Evolutionary conservation across 2,113 vertebrate genomes (phyloP).

Genomic region (Misgurnus anguillicaudatus): DNA sequence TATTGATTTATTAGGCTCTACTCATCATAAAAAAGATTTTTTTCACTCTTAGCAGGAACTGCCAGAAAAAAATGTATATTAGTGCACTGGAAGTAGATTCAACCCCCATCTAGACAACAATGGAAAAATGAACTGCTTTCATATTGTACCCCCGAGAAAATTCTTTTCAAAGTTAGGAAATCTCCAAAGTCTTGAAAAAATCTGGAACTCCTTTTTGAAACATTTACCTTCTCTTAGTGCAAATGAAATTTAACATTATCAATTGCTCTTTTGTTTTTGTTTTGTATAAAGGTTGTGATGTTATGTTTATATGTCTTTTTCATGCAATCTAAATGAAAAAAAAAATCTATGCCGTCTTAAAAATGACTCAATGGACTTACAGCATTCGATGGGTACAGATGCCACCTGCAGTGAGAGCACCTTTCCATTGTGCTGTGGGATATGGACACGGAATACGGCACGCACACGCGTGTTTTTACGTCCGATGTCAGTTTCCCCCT

Average conservation of each 20-base stretch:
- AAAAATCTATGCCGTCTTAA: too few relatives aligned
- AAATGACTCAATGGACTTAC: slow-evolving; percentile 74
- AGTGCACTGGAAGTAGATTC: not conserved
- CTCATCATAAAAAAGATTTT: too few relatives aligned
- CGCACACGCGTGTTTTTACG: slow-evolving; percentile 95
- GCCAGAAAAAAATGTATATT: too few relatives aligned
- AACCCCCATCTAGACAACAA: not conserved
- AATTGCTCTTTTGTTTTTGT: too few relatives aligned
- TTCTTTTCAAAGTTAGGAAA: not conserved
- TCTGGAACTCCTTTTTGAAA: too few relatives aligned
- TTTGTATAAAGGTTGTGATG: too few relatives aligned
- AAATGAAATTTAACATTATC: too few relatives aligned
- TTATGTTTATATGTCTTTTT: too few relatives aligned
- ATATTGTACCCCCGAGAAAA: not conserved
- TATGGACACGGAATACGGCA: slow-evolving; percentile 88
- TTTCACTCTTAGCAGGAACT: not conserved
- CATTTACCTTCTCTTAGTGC: too few relatives aligned
- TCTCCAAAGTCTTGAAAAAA: too few relatives aligned
- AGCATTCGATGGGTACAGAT: slow-evolving; percentile 92
- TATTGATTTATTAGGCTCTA: too few relatives aligned
- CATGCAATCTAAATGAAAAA: too few relatives aligned
- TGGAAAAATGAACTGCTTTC: not conserved
- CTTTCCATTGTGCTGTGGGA: slow-evolving; percentile 85
- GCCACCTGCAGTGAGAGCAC: slow-evolving; percentile 87
- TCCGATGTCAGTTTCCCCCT: slow-evolving; percentile 93